Evolutionary conservation across 2,797 vertebrate genomes (phyloP).

Genomic region (Halcyon chelicuti): DNA sequence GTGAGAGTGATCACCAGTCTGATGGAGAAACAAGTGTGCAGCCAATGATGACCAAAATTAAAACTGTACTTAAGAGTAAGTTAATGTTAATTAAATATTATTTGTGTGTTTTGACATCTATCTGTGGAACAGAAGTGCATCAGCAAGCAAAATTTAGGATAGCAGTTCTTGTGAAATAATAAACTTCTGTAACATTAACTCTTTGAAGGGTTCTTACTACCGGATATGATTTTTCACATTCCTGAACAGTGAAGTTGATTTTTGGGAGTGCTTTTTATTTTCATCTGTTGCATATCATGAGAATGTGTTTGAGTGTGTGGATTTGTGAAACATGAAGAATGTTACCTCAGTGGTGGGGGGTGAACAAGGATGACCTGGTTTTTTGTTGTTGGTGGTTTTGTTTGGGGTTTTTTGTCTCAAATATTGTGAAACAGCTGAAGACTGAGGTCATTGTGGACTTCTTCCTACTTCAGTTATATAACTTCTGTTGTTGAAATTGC

Average conservation of each 20-base stretch:
- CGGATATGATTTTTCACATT: accelerated
- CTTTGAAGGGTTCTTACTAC: neutral
- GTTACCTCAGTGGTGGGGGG: neutral
- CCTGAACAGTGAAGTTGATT: neutral
- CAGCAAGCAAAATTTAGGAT: neutral
- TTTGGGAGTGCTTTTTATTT: neutral
- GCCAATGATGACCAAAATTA: slow-evolving; percentile 99
- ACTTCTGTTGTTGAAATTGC: neutral
- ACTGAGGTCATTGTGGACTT: neutral
- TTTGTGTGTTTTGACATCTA: neutral
- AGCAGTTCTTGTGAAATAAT: neutral
- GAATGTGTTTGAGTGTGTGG: neutral
- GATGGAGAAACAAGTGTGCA: slow-evolving; percentile 95
- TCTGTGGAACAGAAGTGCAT: neutral
- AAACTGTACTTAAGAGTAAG: slow-evolving; percentile 99
- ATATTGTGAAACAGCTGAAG: neutral
- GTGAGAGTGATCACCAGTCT: slow-evolving; percentile 93
- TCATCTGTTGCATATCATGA: neutral
- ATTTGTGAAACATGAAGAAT: neutral
- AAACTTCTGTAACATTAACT: no score
- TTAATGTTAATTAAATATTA: neutral
- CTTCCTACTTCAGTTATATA: neutral
- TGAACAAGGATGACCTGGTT: neutral
- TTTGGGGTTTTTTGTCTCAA: neutral
- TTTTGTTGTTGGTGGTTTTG: no score